Conservation (phyloP, 2,888 invertebrate genomes). For the Standfussiana lucernea region DNA sequence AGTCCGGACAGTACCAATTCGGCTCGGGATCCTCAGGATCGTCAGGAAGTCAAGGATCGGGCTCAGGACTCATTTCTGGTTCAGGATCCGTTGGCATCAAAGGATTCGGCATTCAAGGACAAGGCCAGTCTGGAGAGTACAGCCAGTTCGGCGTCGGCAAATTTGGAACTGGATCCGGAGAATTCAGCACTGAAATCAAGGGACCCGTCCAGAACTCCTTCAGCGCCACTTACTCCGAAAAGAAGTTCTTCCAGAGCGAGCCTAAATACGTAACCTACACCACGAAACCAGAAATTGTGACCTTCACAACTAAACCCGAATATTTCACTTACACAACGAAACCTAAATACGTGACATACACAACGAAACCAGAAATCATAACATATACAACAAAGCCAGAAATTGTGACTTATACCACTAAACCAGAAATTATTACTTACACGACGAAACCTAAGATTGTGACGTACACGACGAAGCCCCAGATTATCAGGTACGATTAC, state of each 20-base stretch:
- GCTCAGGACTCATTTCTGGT: slow-evolving; percentile 25
- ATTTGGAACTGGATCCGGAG: slow-evolving; percentile 67
- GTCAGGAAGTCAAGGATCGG: slow-evolving; percentile 43
- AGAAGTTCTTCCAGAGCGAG: slow-evolving; percentile 83
- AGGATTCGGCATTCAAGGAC: slow-evolving; percentile 53
- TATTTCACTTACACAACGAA: slow-evolving; percentile 81
- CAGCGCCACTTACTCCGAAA: slow-evolving; percentile 82
- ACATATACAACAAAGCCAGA: slow-evolving; percentile 79
- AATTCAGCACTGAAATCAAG: slow-evolving; percentile 76
- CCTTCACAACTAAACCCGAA: slow-evolving; percentile 77
- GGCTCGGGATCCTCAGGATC: slow-evolving; percentile 52
- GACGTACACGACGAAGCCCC: slow-evolving; percentile 82
- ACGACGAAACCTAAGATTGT: slow-evolving; percentile 76
- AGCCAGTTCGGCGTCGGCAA: slow-evolving; percentile 72
- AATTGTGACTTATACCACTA: slow-evolving; percentile 73
- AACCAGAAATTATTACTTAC: slow-evolving; percentile 76
- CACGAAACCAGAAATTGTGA: slow-evolving; percentile 75
- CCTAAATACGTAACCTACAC: slow-evolving; percentile 76
- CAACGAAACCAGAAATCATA: slow-evolving; percentile 75
- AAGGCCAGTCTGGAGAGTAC: slow-evolving; percentile 67
- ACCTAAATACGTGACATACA: slow-evolving; percentile 76
- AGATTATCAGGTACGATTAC: slow-evolving; percentile 79
- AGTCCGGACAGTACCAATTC: slow-evolving; percentile 70
- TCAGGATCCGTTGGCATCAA: slow-evolving; percentile 40
- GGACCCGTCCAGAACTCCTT: slow-evolving; percentile 82